Base-by-base conservation (phyloP, 2,797 vertebrate genomes). In the Lithobates pipiens region DNA sequence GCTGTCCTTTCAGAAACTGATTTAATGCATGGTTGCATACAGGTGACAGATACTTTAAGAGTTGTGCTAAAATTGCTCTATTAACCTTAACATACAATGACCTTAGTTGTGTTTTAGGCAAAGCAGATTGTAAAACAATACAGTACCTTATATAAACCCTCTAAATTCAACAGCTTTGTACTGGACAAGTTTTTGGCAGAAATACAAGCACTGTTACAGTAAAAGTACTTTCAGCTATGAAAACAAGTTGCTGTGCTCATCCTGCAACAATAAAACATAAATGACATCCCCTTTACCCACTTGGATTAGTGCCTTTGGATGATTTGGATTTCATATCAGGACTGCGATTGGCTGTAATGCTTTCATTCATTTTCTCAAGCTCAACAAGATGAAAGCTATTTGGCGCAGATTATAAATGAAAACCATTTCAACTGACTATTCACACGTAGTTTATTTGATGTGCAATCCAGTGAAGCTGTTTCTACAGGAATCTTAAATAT, bases 221-320 rank as follows among this genome's bases (percentile, higher is more conserved):
- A 21, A 82, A 82, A 77, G 79, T 82, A 77, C 36, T 86, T 68
- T 68, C 85, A 86, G 85, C 80, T 86, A 82, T 86, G 18, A 86
- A 82, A 86, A 86, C 85, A 86, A 77, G 50, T 82, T 65, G 18
- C 67, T 86, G 73, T 82, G 68, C 65, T 77, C 85, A 77, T 81
- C 79, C 72, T 65, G 75, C 50, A 77, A 82, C 74, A 86, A 76
- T 86, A 86, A 86, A 82, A 86, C 70, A 77, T 69, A 78, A 72
- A 72, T 73, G 27, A 77, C 27, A 82, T 23, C 36, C 54, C 10
- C 36, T 82, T 32, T 77, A 82, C 74, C 67, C 80, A 86, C 61
- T 82, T 82, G 80, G 74, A 65, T 11, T 7, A 1, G 23, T 39
- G 32, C 73, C 44, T 74, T 72, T 65, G 65, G 27, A 72, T 27